Evolutionary conservation across 2,797 vertebrate species (phyloP).

Genomic region (Glossophaga mutica): DNA sequence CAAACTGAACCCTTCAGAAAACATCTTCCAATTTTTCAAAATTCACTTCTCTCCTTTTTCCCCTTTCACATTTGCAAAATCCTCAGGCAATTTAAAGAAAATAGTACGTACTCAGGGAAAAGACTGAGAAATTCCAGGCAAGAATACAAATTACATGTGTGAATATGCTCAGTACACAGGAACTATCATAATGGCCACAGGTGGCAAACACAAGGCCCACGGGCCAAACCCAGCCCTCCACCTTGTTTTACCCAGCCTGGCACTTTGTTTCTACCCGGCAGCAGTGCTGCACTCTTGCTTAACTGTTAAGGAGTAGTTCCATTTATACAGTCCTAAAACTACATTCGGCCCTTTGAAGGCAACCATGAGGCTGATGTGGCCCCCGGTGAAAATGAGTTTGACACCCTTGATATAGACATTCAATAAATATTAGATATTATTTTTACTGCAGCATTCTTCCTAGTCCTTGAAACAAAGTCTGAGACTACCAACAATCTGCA

Average conservation of each 20-base stretch:
- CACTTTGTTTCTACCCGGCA: too few relatives aligned
- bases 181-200: not conserved
- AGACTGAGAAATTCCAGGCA: not conserved
- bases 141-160: not conserved
- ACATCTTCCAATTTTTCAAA: not conserved
- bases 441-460: conserved; percentile 32
- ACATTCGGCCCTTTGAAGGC: too few relatives aligned
- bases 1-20: conserved; percentile 6
- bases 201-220: too few relatives aligned
- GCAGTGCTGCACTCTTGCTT: too few relatives aligned
- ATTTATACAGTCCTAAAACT: too few relatives aligned
- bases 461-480: not conserved
- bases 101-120: not conserved
- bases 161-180: not conserved
- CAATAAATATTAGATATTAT: not conserved
- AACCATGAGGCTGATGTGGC: too few relatives aligned
- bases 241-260: too few relatives aligned
- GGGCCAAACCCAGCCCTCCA: too few relatives aligned
- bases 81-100: not conserved
- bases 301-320: too few relatives aligned
- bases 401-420: not conserved
- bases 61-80: conserved; percentile 18
- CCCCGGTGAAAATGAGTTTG: too few relatives aligned
- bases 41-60: not conserved
- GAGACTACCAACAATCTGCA: conserved; percentile 22